Conservation (phyloP, 2,888 invertebrate species). For the Cataglyphis albicans region DNA sequence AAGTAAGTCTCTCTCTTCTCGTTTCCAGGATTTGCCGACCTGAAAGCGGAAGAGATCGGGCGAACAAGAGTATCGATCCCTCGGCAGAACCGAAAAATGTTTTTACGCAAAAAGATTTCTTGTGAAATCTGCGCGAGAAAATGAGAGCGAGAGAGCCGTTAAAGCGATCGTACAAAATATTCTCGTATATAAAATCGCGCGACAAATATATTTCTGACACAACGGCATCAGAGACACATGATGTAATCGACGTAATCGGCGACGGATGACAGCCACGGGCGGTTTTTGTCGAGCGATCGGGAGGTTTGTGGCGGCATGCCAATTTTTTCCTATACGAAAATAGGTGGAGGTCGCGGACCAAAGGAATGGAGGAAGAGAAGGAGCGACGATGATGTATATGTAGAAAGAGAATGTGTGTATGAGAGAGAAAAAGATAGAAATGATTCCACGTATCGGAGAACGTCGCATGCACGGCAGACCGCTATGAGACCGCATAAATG, state of each 20-base stretch:
- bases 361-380: slow-evolving; percentile 21
- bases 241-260: slow-evolving; percentile 75
- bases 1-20: slow-evolving; percentile 40
- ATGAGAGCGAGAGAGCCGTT: not conserved
- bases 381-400: not conserved
- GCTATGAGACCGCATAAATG: slow-evolving; percentile 69
- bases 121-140: slow-evolving; percentile 23
- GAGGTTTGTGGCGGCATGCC: slow-evolving; percentile 76
- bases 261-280: slow-evolving; percentile 55
- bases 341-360: slow-evolving; percentile 78
- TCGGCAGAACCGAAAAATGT: slow-evolving; percentile 19
- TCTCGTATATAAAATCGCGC: not conserved
- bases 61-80: slow-evolving; percentile 33
- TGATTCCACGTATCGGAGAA: slow-evolving; percentile 55
- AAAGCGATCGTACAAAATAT: slow-evolving; percentile 26
- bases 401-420: not conserved
- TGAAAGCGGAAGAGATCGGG: slow-evolving; percentile 16
- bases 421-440: slow-evolving; percentile 25
- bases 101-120: slow-evolving; percentile 28
- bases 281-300: slow-evolving; percentile 59
- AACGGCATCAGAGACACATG: slow-evolving; percentile 53
- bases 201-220: slow-evolving; percentile 54
- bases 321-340: slow-evolving; percentile 79
- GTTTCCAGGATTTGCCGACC: slow-evolving; percentile 38
- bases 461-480: slow-evolving; percentile 45